Conservation (phyloP, 2,113 vertebrate genomes). For the Fukomys damarensis region DNA sequence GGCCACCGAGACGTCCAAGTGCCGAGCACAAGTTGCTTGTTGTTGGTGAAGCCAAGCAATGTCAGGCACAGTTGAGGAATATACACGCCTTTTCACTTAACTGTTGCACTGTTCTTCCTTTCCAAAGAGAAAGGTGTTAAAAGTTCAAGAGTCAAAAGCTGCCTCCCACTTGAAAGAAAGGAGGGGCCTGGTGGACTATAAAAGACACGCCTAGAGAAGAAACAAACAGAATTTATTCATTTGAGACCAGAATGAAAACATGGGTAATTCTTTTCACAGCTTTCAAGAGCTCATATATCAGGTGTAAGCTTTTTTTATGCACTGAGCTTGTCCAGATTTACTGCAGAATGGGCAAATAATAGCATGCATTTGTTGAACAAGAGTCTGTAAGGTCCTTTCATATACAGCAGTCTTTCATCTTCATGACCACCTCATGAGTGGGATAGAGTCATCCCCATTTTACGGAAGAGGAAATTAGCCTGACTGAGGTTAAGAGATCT, state of each 20-base stretch:
- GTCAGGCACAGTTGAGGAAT: not conserved
- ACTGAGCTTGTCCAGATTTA: not conserved
- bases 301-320: not conserved
- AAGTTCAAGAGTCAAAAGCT: slow-evolving; percentile 62
- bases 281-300: not conserved
- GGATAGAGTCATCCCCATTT: not conserved
- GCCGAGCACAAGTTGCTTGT: slow-evolving; percentile 49
- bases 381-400: not conserved
- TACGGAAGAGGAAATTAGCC: not conserved
- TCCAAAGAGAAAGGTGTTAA: slow-evolving; percentile 58
- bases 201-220: not conserved
- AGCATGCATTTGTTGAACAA: not conserved
- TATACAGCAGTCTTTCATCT: not conserved
- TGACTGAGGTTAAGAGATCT: not conserved
- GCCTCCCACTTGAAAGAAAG: slow-evolving; percentile 41
- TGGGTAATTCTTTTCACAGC: not conserved
- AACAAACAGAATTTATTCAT: not conserved
- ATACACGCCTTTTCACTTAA: slow-evolving; percentile 5
- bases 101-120: slow-evolving; percentile 39
- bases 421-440: not conserved
- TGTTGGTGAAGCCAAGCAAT: not conserved
- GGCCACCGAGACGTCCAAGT: slow-evolving; percentile 68
- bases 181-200: not conserved
- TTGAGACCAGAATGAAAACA: slow-evolving; percentile 22
- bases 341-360: not conserved